Evolutionary conservation across 92 coral and sea anemone species (phyloP).

Genomic region (Muricea muricata): DNA sequence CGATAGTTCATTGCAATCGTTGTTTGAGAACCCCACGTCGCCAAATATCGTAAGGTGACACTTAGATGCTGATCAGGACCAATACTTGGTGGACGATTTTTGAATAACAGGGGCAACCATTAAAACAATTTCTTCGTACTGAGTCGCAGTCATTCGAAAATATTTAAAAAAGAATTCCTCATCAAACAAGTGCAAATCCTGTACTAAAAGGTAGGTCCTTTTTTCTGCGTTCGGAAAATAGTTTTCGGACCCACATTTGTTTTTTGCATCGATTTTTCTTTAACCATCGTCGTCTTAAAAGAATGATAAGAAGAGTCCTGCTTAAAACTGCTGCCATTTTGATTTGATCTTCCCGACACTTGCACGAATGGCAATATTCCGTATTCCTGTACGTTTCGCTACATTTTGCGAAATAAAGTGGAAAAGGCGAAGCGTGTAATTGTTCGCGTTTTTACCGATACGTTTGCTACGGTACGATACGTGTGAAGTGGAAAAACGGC

Average conservation of each 20-base stretch:
- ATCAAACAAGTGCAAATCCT: slow-evolving; percentile 41
- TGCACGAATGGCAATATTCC: no score
- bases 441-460: background rate
- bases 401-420: background rate
- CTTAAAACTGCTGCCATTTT: background rate
- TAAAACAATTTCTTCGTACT: background rate
- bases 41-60: background rate
- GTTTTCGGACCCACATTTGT: slow-evolving; percentile 45
- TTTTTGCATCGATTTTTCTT: background rate
- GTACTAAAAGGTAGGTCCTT: slow-evolving; percentile 30
- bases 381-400: background rate
- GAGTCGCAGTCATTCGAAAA: slow-evolving; percentile 10
- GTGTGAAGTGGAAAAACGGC: background rate
- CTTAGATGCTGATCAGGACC: slow-evolving; percentile 12
- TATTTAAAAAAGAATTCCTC: slow-evolving; percentile 37
- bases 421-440: background rate
- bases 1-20: slow-evolving; percentile 32
- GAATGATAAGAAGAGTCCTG: background rate
- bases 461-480: background rate
- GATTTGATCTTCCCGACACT: no score
- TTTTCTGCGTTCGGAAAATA: slow-evolving; percentile 18
- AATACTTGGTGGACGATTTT: background rate
- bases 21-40: background rate
- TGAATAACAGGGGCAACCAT: slow-evolving; percentile 1
- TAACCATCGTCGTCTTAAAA: background rate